Evolutionary conservation across 2,888 invertebrate species (phyloP).

Genomic region (Bhutanitis thaidina): DNA sequence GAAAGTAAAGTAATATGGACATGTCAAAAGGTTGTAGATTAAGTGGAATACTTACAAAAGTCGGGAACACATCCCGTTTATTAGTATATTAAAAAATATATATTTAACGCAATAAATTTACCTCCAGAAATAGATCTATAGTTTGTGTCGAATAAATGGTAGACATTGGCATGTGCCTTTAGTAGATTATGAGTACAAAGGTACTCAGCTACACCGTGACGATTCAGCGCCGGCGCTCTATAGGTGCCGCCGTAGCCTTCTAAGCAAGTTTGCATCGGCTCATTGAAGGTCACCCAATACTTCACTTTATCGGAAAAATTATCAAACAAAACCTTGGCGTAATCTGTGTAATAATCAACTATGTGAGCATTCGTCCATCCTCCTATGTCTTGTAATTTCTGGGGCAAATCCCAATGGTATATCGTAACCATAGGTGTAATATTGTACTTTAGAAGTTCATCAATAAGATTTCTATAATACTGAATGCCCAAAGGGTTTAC

Average conservation of each 20-base stretch:
- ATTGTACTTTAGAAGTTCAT: slow-evolving; percentile 82
- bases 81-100: too few relatives aligned
- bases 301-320: slow-evolving; percentile 83
- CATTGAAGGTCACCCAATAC: slow-evolving; percentile 89
- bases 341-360: slow-evolving; percentile 82
- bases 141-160: slow-evolving; percentile 81
- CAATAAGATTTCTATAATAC: slow-evolving; percentile 88
- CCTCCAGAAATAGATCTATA: slow-evolving; percentile 80
- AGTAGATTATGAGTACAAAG: slow-evolving; percentile 85
- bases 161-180: slow-evolving; percentile 86
- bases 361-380: slow-evolving; percentile 85
- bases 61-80: too few relatives aligned
- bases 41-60: too few relatives aligned
- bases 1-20: too few relatives aligned
- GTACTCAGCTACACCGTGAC: slow-evolving; percentile 83
- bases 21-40: too few relatives aligned
- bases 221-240: slow-evolving; percentile 80
- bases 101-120: too few relatives aligned
- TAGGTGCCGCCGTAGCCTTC: slow-evolving; percentile 80
- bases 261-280: slow-evolving; percentile 81
- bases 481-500: slow-evolving; percentile 85
- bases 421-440: slow-evolving; percentile 86
- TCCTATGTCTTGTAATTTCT: slow-evolving; percentile 82
- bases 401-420: slow-evolving; percentile 86
- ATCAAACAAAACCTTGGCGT: slow-evolving; percentile 80